A percentile compares a stretch with the other conserved stretches of the same genome.
These are phyloP conservation scores for Coleophora deauratella DNA, from an alignment of 2,888 invertebrate species.

Conservation along the genomic window DNA sequence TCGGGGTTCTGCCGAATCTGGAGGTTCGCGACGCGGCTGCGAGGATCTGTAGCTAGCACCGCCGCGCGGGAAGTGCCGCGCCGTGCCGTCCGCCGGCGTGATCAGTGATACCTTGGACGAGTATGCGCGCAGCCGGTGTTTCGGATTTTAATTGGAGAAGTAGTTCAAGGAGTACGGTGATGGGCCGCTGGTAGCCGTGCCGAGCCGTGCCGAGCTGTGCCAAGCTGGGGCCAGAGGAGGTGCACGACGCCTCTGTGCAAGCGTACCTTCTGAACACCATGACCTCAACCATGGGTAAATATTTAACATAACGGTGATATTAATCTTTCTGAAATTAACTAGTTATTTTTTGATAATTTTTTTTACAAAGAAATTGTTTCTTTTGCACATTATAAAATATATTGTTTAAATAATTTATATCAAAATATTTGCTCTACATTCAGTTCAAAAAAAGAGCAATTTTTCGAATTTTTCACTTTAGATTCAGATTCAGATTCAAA, in stretches of 20 bases:
- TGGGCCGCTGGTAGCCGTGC: slow-evolving; percentile 30
- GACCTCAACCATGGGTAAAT: slow-evolving; percentile 73
- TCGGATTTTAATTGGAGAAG: slow-evolving; percentile 50
- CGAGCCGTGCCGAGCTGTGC: slow-evolving; percentile 53
- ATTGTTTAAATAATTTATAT: too few relatives aligned
- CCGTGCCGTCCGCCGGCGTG: background rate
- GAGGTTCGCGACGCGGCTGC: slow-evolving; percentile 56
- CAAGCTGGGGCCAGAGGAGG: slow-evolving; percentile 61
- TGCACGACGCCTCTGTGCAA: slow-evolving; percentile 58
- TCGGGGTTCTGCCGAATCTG: slow-evolving; percentile 74
- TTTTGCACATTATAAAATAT: too few relatives aligned
- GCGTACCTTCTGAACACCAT: slow-evolving; percentile 63
- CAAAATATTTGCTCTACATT: too few relatives aligned
- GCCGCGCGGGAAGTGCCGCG: slow-evolving; percentile 44
- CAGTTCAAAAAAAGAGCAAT: too few relatives aligned
- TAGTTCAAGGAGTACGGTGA: slow-evolving; percentile 65
- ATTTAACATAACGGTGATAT: too few relatives aligned
- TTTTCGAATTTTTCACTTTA: too few relatives aligned
- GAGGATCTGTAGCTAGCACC: slow-evolving; percentile 38
- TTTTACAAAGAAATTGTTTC: background rate
- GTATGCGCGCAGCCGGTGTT: slow-evolving; percentile 64
- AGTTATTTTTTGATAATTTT: background rate
- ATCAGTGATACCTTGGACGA: slow-evolving; percentile 46
- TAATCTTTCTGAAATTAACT: too few relatives aligned
- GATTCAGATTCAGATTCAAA: too few relatives aligned